Evolutionary conservation across 64 coral and sea anemone species (phyloP), one percentile per base, ranked within the genome.

Genomic region (Catalaphyllia jardinei): DNA sequence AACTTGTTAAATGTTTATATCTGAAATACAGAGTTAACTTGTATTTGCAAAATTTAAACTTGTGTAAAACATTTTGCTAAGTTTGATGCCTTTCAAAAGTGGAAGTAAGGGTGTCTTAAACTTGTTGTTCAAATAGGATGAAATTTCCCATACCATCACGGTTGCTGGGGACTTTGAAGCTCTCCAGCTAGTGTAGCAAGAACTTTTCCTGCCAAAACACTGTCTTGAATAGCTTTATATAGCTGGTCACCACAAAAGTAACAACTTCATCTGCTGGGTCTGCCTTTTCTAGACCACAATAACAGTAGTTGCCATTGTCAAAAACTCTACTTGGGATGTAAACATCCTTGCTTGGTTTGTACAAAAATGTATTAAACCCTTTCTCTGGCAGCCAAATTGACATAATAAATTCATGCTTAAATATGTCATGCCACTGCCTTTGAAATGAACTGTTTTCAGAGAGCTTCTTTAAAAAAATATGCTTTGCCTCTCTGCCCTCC

Each of bases 151-250:
- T 18, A 19, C 62, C 62, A 77, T 77, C 8, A 77, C 0, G 14
- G 74, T 77, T 77, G n/a, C 74, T 77, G 74, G 74, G 74, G 74
- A 77, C 74, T 77, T 77, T 77, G 74, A 19, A 77, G 74, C 79
- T 82, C 50, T n/a, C 27, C 19, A 60, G 79, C 50, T 60, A 24
- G 52, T 82, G 79, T 57, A 82, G 79, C 46, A 82, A 60, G 79
- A 82, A 61, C n/a, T 82, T 82, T 82, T 59, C 51, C 79, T 82
- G 79, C 51, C 51, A 10, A 52, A 82, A 82, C 50, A 61, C 79
- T 82, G 79, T 82, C 79, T 82, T 61, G 79, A 82, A 82, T 82
- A 82, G 79, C 73, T 75, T 75, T 75, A 75, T 75, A 75, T 16
- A 75, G 73, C 31, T 75, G 73, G 27, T 75, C 73, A 31, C 73